Percentiles rank a stretch among this genome's conserved stretches.
Conservation (phyloP, 53 echinoderm and acorn worm species). For the Henricia sp. region DNA sequence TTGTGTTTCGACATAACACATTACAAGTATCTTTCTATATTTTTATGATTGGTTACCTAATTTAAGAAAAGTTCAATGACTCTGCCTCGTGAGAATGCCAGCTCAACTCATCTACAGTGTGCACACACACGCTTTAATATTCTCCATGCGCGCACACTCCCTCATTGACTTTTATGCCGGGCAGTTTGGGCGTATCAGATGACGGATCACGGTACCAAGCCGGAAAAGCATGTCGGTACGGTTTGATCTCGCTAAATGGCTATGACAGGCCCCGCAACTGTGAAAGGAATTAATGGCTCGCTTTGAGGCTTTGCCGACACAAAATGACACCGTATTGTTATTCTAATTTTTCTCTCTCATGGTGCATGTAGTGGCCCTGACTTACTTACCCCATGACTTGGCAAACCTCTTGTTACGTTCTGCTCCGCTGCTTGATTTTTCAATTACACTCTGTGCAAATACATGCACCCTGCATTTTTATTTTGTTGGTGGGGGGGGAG, state of each 20-base stretch:
- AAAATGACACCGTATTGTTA: conserved; percentile 45
- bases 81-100: background rate
- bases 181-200: conserved; percentile 50
- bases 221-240: conserved; percentile 19
- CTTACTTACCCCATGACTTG: no score
- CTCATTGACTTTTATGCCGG: conserved; percentile 9
- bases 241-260: conserved; percentile 54
- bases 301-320: conserved; percentile 45
- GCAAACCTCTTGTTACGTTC: background rate
- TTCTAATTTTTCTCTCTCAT: conserved; percentile 38
- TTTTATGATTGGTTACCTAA: conserved; percentile 9
- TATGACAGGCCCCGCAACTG: conserved; percentile 52
- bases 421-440: conserved; percentile 28
- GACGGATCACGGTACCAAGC: conserved; percentile 30
- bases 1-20: no score
- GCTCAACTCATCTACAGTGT: conserved; percentile 2
- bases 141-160: background rate
- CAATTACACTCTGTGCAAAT: conserved; percentile 25
- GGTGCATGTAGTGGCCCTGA: conserved; percentile 1
- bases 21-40: no score
- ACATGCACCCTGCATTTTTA: background rate
- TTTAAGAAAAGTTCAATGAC: conserved; percentile 32
- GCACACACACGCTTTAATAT: background rate
- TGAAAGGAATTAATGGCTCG: conserved; percentile 53
- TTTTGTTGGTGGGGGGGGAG: background rate